Base-by-base conservation (phyloP, 2,888 invertebrate genomes). In the Chymomyza procnemis region DNA sequence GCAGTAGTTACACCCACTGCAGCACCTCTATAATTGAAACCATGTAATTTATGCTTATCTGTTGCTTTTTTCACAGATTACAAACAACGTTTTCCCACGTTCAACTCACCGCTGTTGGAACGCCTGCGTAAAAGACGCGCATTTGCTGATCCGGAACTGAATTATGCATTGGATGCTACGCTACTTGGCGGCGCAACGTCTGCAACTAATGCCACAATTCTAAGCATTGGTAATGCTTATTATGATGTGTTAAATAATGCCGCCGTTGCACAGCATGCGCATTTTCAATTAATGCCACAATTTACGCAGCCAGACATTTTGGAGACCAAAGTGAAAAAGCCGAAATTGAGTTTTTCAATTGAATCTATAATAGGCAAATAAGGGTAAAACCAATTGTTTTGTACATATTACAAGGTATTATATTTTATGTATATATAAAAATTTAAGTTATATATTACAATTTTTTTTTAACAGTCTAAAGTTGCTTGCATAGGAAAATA, bases 321-420 rank as follows among this genome's bases (percentile, higher is more conserved):
- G 19, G 14, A 46, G 21, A 66, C 41, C 21, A 67, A 62, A 9
- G 78, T 59, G 26, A 81, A 79, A 74, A 86, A 88, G 71, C 89
- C 89, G 34, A 89, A 89, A 71, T 66, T 89, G 61, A 89, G 88
- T 59, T 89, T 89, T 88, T 94, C 94, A 12, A 94, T 94, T n/a
- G 94, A 94, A 85, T 93, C 94, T n/a, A 94, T 94, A 71, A 94
- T 94, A 74, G 94, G 94, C n/a, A 92, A 93, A 41, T 92, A 92
- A 60, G 80, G 75, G 66, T 88, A 76, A 66, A 30, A 18, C 26
- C 26, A 26, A 26, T 6, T 8, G 3, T 26, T 5, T 21, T 46
- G 19, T 41, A 52, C 26, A 47, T 47, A 18, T 12, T 22, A 22
- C 4, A 19, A n/a, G n/a, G n/a, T n/a, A n/a, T n/a, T 8, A 30